Conservation (phyloP, 2,797 vertebrate species). For the Urosaurus nigricauda region DNA sequence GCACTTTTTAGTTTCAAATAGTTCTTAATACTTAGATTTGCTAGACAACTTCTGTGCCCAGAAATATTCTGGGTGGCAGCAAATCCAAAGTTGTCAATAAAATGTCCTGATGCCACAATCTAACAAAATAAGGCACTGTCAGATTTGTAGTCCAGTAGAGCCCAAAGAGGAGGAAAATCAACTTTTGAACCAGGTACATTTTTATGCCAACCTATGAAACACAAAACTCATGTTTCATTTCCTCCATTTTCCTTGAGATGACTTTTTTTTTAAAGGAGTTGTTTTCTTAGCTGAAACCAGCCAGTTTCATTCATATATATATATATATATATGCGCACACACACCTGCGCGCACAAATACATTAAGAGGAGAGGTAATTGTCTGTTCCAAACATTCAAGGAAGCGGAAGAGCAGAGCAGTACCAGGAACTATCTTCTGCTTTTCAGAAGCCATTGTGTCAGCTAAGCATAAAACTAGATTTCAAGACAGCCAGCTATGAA, state of each 20-base stretch:
- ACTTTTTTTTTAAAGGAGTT: constrained; percentile 75
- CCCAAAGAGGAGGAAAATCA: constrained; percentile 41
- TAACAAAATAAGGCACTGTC: constrained; percentile 81
- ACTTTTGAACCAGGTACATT: constrained; percentile 60
- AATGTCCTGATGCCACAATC: constrained; percentile 69
- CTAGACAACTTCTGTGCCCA: constrained; percentile 64
- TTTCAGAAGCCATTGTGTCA: constrained; percentile 30
- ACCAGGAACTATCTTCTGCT: constrained; percentile 70
- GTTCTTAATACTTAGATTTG: constrained; percentile 41
- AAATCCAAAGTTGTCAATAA: constrained; percentile 62
- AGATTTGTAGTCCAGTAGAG: constrained; percentile 68
- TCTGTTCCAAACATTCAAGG: constrained; percentile 71
- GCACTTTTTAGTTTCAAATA: neutral
- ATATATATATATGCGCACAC: no score
- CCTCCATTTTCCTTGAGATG: constrained; percentile 75
- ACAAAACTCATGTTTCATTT: neutral
- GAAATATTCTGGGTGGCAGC: constrained; percentile 67
- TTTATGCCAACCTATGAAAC: constrained; percentile 69
- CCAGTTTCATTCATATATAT: constrained; percentile 43
- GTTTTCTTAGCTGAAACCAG: constrained; percentile 78
- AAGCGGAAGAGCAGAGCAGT: constrained; percentile 70
- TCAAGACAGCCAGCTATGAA: constrained; percentile 78
- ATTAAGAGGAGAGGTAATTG: constrained; percentile 54
- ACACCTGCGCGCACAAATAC: neutral
- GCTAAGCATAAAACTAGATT: constrained; percentile 32